phyloP scores from a whole-genome alignment of 2,797 vertebrate genomes.

The Pelochelys cantorii region DNA sequence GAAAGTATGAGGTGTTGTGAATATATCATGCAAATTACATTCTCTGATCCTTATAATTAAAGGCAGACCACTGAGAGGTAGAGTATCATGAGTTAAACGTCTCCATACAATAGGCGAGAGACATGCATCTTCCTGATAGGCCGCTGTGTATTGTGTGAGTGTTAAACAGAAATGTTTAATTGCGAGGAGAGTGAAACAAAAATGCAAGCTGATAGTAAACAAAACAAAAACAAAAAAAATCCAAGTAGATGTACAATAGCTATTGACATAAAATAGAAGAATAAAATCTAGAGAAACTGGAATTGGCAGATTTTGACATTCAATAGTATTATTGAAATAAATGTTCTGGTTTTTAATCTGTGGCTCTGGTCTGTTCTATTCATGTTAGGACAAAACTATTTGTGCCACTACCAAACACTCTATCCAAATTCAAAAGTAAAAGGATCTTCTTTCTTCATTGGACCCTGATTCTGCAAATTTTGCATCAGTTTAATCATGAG shows the following conservation, averaged over 20 bases:
- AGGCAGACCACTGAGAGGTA: too few species aligned
- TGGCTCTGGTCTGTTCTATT: not conserved
- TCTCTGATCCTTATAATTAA: too few species aligned
- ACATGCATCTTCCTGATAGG: too few species aligned
- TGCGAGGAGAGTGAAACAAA: not conserved
- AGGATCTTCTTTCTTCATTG: not conserved
- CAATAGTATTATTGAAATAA: not conserved
- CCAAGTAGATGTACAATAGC: not conserved
- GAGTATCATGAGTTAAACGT: too few species aligned
- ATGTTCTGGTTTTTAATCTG: not conserved
- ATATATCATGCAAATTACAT: too few species aligned
- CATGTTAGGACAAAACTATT: not conserved
- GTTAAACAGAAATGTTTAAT: not conserved
- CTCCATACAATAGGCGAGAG: too few species aligned
- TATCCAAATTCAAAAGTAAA: not conserved
- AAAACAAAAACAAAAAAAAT: not conserved
- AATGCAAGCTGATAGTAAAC: not conserved
- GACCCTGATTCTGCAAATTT: not conserved
- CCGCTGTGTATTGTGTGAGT: too few species aligned
- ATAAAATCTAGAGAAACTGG: not conserved
- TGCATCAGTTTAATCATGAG: not conserved
- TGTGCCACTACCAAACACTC: not conserved
- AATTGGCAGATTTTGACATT: not conserved
- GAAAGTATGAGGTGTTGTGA: too few species aligned
- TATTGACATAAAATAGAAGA: not conserved